Conservation (phyloP, 2,797 vertebrate species). For the Leptoclinus maculatus region DNA sequence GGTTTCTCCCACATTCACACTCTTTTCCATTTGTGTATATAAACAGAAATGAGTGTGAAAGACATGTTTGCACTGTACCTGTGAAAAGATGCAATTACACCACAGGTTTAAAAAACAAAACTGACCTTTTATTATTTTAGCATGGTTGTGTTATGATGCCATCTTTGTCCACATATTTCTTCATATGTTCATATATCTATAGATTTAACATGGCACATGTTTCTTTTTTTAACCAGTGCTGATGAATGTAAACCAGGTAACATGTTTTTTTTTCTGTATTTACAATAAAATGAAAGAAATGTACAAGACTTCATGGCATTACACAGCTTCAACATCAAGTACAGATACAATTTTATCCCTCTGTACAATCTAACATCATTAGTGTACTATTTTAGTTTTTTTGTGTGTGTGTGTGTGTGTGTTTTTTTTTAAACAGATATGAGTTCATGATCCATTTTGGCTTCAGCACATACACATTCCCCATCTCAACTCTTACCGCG, state of each 20-base stretch:
- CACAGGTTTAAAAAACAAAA: constrained; percentile 86
- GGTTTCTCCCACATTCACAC: not conserved
- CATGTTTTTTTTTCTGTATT: constrained; percentile 88
- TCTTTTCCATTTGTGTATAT: not conserved
- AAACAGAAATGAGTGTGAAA: not conserved
- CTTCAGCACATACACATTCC: constrained; percentile 84
- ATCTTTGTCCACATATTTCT: constrained; percentile 74
- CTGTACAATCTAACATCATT: constrained; percentile 96
- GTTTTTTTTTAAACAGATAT: constrained; percentile 87
- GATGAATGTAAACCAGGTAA: constrained; percentile 91
- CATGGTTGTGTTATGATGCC: constrained; percentile 75
- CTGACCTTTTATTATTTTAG: constrained; percentile 81
- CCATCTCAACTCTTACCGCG: constrained; percentile 84
- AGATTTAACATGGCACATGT: constrained; percentile 90
- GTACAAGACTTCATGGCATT: constrained; percentile 94
- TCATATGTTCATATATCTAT: constrained; percentile 82
- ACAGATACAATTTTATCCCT: constrained; percentile 90
- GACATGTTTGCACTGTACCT: not conserved
- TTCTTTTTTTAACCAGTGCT: constrained; percentile 88
- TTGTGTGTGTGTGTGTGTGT: constrained; percentile 57
- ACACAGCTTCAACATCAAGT: constrained; percentile 92
- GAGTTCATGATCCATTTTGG: constrained; percentile 89
- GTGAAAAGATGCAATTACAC: constrained; percentile 73
- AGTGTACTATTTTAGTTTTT: constrained; percentile 88
- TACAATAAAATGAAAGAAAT: constrained; percentile 95